Evolutionary conservation across 1,140 invertebrate species (phyloP), one percentile per base, ranked within the genome.

Genomic region (Drosophila mayri): DNA sequence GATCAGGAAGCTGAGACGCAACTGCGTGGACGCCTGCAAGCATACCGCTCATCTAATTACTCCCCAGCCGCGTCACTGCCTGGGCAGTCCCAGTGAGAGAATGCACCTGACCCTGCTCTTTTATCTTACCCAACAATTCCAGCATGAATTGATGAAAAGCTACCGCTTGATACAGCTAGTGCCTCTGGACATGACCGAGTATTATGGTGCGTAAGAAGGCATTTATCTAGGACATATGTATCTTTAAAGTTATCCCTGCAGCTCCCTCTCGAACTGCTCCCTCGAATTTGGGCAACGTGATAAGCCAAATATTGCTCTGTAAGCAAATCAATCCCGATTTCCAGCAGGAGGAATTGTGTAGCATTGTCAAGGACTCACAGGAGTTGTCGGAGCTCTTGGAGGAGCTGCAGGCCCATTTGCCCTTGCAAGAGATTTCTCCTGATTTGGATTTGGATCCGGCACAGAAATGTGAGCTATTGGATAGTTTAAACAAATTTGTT

Each of bases 251-350:
- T 16, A 2, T 32, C 20, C 7, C 20, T 18, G 4, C 35, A 91
- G 72, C 94, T 96, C 97, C 97, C 85, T 97, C 96, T 77, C 95
- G 96, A 77, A 96, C 97, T n/a, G 97, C 97, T 5, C 96, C 97
- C 35, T 97, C 97, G 9, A 97, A 97, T 92, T 95, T 98, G 76
- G 97, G 97, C 59, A 97, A 97, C 90, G 97, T 97, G 37, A 96
- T 98, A 77, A 97, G 97, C 79, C 97, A 97, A 93, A 97, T 98
- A 68, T 93, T 98, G 72, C 93, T 98, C 18, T 97, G 97, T 93
- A 97, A 97, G 93, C 96, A 97, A 90, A 97, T 97, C 78, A 97
- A 96, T 60, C 96, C 97, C 1, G 97, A 98, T 92, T 98, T 98
- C 93, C 97, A 97, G 92, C 95, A 97, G 88, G 97, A 98, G 90